Conservation (phyloP, 2,113 vertebrate genomes). For the Elaphurus davidianus region DNA sequence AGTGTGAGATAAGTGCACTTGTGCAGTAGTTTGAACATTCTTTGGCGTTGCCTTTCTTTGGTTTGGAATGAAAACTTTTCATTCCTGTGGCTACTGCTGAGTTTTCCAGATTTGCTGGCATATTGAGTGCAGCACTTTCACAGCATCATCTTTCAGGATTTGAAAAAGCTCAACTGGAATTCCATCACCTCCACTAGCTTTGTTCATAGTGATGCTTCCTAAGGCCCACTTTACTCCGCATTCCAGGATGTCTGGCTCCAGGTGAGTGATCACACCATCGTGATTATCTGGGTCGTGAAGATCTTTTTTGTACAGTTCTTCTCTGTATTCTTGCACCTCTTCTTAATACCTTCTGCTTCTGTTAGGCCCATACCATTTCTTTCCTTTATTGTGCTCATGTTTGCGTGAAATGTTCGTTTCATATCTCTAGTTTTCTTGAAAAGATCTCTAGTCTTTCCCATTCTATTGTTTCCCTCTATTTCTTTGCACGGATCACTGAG, state of each 20-base stretch:
- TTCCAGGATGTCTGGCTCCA: no score
- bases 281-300: neutral
- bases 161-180: neutral
- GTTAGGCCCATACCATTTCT: neutral
- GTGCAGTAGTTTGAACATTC: neutral
- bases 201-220: no score
- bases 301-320: neutral
- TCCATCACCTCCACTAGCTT: no score
- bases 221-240: no score
- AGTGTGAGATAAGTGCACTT: neutral
- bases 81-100: neutral
- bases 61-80: neutral
- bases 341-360: neutral
- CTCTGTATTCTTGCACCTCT: neutral
- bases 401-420: neutral
- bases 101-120: neutral
- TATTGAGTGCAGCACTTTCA: neutral
- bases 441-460: neutral
- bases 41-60: neutral
- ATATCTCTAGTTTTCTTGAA: neutral
- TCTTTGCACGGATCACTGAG: neutral
- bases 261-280: no score
- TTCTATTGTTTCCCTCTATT: neutral
- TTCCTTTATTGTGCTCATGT: neutral
- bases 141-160: neutral